Evolutionary conservation across 92 coral and sea anemone species (phyloP).

Genomic region (Parazoanthus swiftii): DNA sequence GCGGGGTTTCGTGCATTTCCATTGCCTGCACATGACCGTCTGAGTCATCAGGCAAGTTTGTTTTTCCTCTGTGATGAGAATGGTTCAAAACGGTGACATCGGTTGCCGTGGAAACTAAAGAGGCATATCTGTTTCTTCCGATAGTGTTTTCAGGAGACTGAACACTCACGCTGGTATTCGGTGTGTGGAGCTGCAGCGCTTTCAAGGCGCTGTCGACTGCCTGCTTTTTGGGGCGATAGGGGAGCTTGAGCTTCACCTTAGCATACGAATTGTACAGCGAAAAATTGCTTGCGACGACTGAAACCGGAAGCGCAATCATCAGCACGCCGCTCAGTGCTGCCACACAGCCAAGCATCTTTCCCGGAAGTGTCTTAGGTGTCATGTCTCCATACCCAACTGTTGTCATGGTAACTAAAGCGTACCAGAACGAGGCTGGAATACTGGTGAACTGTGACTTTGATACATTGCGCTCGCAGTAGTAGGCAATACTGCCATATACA

Average conservation of each 20-base stretch:
- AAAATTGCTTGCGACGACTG: slow-evolving; percentile 98
- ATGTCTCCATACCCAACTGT: slow-evolving; percentile 98
- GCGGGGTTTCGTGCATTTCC: slow-evolving; percentile 60
- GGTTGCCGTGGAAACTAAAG: slow-evolving; percentile 66
- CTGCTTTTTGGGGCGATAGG: slow-evolving; percentile 80
- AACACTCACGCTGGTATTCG: slow-evolving; percentile 71
- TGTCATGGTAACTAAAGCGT: slow-evolving; percentile 98
- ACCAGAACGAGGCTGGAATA: slow-evolving; percentile 97
- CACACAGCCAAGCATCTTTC: slow-evolving; percentile 88
- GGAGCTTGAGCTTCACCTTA: slow-evolving; percentile 93
- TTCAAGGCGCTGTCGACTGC: slow-evolving; percentile 86
- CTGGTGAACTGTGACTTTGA: slow-evolving; percentile 69
- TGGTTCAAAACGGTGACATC: slow-evolving; percentile 61
- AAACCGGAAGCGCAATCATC: slow-evolving; percentile 99
- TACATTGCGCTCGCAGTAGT: slow-evolving; percentile 81
- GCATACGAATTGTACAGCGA: slow-evolving; percentile 95
- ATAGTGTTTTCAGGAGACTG: slow-evolving; percentile 67
- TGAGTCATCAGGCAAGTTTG: slow-evolving; percentile 40
- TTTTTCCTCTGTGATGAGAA: slow-evolving; percentile 58
- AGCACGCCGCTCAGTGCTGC: slow-evolving; percentile 96
- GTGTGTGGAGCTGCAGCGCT: slow-evolving; percentile 83
- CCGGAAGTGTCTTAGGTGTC: slow-evolving; percentile 84
- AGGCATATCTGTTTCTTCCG: slow-evolving; percentile 76
- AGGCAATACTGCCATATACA: slow-evolving; percentile 90
- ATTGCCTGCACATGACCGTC: slow-evolving; percentile 17